Evolutionary conservation across 2,113 vertebrate genomes (phyloP), one percentile per base, ranked within the genome.

Genomic region (Leptobrachium ailaonicum): DNA sequence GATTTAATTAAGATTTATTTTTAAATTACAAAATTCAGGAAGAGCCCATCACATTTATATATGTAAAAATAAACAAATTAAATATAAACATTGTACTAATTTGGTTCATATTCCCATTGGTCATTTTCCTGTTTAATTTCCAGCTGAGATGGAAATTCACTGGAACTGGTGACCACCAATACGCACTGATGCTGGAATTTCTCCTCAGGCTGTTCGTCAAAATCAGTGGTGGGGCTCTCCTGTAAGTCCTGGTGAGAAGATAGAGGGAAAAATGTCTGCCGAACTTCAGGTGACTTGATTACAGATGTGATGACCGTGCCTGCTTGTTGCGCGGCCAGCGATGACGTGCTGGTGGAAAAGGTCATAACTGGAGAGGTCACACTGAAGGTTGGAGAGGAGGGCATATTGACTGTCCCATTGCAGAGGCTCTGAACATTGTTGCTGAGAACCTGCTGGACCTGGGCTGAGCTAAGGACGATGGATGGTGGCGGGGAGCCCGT

Each of bases 241-340:
- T 86, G 86, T 77, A 88, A 83, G 1, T 62, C 66, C 2, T 1
- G 79, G 68, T 81, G 88, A 10, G 88, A 84, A 1, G 68, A 1
- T 0, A 82, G 66, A 54, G 69, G 32, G 60, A 73, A 1, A 75
- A 81, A 5, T 9, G 77, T 62, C 63, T 85, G 87, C 85, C 94
- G 93, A 0, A 86, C 83, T 85, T 95, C 95, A n/a, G 93, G 90
- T 32, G 92, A 88, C 83, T 95, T 95, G 75, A 94, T 93, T 41
- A 95, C 94, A 0, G 95, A 95, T 7, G 94, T 93, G 85, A 95
- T 94, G 41, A 95, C 92, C 0, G 94, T 92, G 85, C 91, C 91
- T 0, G 93, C 84, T 0, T 92, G 89, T 32, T 93, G 93, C 80
- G 90, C 86, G 8, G 90, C 83, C 72, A 93, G 82, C 60, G 94